Percentiles rank a stretch among this genome's conserved stretches.
These are phyloP conservation scores for Gadus chalcogrammus DNA, from an alignment of 2,113 vertebrate genomes.

Conservation along the genomic window DNA sequence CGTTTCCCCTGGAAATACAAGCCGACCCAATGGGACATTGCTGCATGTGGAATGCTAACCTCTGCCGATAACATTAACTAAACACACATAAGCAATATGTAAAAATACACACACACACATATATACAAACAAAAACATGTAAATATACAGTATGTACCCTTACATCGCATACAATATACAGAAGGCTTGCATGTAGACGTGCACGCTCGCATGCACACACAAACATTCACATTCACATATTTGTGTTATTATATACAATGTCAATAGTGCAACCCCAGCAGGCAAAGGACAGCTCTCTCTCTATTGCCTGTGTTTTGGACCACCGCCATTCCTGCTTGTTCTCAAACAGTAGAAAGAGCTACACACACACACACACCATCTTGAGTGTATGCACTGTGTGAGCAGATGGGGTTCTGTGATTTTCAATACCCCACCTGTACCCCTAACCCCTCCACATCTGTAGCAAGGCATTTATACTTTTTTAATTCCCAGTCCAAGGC, in stretches of 20 bases:
- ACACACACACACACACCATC: neutral
- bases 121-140: neutral
- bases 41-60: constrained; percentile 43
- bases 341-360: no score
- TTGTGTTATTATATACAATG: no score
- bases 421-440: neutral
- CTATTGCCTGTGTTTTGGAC: no score
- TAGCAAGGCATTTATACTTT: constrained; percentile 1
- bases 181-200: neutral
- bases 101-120: neutral
- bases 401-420: neutral
- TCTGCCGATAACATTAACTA: constrained; percentile 11
- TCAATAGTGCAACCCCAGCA: no score
- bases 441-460: neutral
- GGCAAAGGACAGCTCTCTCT: no score
- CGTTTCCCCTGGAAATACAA: constrained; percentile 25
- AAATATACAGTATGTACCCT: no score
- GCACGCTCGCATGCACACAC: constrained; percentile 1
- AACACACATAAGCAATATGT: neutral
- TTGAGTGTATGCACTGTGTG: no score
- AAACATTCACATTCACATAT: neutral
- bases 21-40: constrained; percentile 14
- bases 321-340: no score
- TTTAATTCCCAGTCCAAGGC: constrained; percentile 2
- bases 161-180: no score